These are phyloP conservation scores for Ligdia adustata DNA, from an alignment of 2,888 invertebrate genomes.

Conservation along the genomic window DNA sequence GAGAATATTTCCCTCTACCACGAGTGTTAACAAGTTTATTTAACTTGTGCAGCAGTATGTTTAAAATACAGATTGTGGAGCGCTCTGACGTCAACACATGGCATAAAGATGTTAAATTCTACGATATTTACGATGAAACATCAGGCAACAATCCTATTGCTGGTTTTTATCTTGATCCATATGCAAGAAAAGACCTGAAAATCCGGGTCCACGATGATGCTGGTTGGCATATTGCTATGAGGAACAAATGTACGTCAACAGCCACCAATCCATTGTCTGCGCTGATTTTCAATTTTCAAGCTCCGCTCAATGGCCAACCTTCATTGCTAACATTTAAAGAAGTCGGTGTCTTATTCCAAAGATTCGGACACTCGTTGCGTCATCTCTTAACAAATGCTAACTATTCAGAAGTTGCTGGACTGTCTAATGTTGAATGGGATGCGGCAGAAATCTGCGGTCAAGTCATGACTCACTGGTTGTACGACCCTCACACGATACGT, in stretches of 20 bases:
- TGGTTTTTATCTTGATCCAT: slow-evolving; percentile 95
- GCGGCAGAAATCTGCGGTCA: slow-evolving; percentile 92
- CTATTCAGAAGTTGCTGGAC: slow-evolving; percentile 93
- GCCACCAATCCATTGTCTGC: slow-evolving; percentile 90
- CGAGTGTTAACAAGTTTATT: slow-evolving; percentile 92
- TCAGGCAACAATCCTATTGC: slow-evolving; percentile 86
- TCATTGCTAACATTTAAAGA: slow-evolving; percentile 90
- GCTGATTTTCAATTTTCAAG: slow-evolving; percentile 92
- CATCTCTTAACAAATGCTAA: slow-evolving; percentile 92
- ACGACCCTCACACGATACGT: slow-evolving; percentile 84
- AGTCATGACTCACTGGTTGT: slow-evolving; percentile 92
- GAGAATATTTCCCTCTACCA: slow-evolving; percentile 92
- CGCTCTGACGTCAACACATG: slow-evolving; percentile 87
- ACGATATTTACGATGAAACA: slow-evolving; percentile 88
- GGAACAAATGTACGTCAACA: slow-evolving; percentile 87
- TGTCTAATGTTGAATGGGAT: slow-evolving; percentile 97
- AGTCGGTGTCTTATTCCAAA: slow-evolving; percentile 89
- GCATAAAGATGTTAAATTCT: slow-evolving; percentile 94
- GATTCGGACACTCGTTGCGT: slow-evolving; percentile 95
- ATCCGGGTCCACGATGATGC: slow-evolving; percentile 83
- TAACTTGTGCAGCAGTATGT: slow-evolving; percentile 89
- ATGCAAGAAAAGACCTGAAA: slow-evolving; percentile 87
- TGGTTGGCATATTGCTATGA: slow-evolving; percentile 92
- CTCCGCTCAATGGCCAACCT: slow-evolving; percentile 85
- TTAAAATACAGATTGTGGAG: slow-evolving; percentile 90